A percentile compares a stretch with the other conserved stretches of the same genome.
phyloP scores from a whole-genome alignment of 2,113 vertebrate genomes.

The Forbesichthys papilliferus region DNA sequence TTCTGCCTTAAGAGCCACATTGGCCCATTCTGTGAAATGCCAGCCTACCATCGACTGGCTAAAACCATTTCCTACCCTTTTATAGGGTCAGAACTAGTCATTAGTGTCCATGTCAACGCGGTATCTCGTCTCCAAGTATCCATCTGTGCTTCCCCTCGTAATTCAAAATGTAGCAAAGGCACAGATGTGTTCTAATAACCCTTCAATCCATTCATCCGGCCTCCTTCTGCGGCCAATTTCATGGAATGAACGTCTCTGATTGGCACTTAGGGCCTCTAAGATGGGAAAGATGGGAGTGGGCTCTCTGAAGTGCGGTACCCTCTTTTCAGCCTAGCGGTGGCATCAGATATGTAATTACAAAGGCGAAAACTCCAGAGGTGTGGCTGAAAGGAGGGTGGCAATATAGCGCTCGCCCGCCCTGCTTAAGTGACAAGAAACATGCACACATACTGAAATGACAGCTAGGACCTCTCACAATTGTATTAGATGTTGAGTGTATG shows the following conservation, averaged over 20 bases:
- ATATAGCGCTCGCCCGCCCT: no score
- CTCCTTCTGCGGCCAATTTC: constrained; percentile 41
- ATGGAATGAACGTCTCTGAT: constrained; percentile 54
- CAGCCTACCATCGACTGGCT: constrained; percentile 24
- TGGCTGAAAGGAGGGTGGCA: background rate
- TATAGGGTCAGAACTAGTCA: constrained; percentile 58
- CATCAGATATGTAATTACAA: constrained; percentile 37
- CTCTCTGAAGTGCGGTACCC: no score
- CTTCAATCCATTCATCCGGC: constrained; percentile 14
- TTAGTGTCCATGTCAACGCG: constrained; percentile 18
- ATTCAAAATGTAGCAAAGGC: constrained; percentile 12
- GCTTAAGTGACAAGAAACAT: no score
- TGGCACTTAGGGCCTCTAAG: constrained; percentile 50
- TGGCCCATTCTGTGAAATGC: constrained; percentile 11
- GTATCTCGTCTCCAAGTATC: constrained; percentile 22
- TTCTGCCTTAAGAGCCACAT: background rate
- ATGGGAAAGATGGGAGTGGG: no score
- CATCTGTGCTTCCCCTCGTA: constrained; percentile 36
- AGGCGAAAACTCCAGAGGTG: constrained; percentile 9
- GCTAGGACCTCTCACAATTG: no score
- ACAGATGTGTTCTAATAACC: constrained; percentile 36
- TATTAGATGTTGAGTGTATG: no score
- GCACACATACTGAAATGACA: no score
- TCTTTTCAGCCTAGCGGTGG: background rate
- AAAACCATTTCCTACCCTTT: constrained; percentile 53